Base-by-base conservation (phyloP, 2,888 invertebrate genomes). In the Penaeus monodon region DNA sequence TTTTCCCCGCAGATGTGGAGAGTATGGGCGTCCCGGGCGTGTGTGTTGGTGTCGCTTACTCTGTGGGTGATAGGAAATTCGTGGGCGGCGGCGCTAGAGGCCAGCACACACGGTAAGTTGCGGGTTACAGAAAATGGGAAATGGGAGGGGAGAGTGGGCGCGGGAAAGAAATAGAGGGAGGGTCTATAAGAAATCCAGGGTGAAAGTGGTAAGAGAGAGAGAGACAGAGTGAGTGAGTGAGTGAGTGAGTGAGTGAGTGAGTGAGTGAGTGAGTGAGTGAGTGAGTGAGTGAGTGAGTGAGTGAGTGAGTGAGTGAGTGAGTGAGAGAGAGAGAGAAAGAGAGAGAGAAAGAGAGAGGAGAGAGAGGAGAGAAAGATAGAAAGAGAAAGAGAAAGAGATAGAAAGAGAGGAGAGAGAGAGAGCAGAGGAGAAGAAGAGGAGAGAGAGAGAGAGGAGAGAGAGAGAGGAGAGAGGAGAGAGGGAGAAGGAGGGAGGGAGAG, bases 181-280 rank as follows among this genome's bases (percentile, higher is more conserved):
- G n/a, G 77, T 33, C 10, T 33, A 44, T 8, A 44, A 77, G 6
- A 77, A 17, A 77, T 29, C 6, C 4, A 78, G 78, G n/a, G 33
- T 1, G 81, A 65, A 27, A 17, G 66, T 20, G 64, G 81, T 2
- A 29, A 81, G 65, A 81, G 22, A 33, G 38, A 66, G 66, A 33
- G 33, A 22, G 33, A n/a, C 33, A 64, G 64, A 29, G 68, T 7
- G 33, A 68, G 44, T 24, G 81, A 68, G 68, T 38, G 44, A 38
- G 44, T n/a, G 44, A 44, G 68, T 4, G 66, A 81, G 81, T 38
- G 81, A 70, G 81, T 70, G 70, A 70, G 81, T 44, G 68, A 68
- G 68, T 38, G 81, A 81, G 70, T 12, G 81, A 68, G 81, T 70
- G 81, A 68, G 70, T 44, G 81, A 81, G 44, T 44, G n/a, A 81